A percentile compares a stretch with the other conserved stretches of the same genome.
phyloP scores from a whole-genome alignment of 1,140 invertebrate species.

The Heliothis virescens region DNA sequence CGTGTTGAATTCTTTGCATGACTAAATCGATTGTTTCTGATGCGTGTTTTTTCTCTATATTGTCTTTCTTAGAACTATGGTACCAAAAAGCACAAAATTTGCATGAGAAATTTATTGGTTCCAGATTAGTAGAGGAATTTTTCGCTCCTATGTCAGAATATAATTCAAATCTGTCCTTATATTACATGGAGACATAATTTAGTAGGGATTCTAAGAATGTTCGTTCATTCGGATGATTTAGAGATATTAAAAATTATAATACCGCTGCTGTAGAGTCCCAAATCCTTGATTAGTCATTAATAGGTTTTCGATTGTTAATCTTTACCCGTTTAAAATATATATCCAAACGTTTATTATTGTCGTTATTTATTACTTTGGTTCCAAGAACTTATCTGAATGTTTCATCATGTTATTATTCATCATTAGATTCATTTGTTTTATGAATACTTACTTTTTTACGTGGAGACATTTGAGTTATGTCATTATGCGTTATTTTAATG shows the following conservation, averaged over 20 bases:
- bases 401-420: slow-evolving; percentile 34
- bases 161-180: slow-evolving; percentile 75
- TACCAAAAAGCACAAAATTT: slow-evolving; percentile 66
- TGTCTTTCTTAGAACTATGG: slow-evolving; percentile 55
- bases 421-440: slow-evolving; percentile 47
- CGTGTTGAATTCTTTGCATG: slow-evolving; percentile 58
- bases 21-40: slow-evolving; percentile 67
- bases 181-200: slow-evolving; percentile 69
- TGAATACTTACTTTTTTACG: slow-evolving; percentile 33
- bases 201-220: slow-evolving; percentile 69
- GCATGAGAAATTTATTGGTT: slow-evolving; percentile 69
- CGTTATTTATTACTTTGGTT: slow-evolving; percentile 61
- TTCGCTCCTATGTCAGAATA: slow-evolving; percentile 74
- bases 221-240: slow-evolving; percentile 70
- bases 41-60: slow-evolving; percentile 55
- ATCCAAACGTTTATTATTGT: slow-evolving; percentile 54
- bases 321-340: slow-evolving; percentile 62
- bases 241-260: slow-evolving; percentile 73
- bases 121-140: slow-evolving; percentile 62
- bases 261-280: slow-evolving; percentile 60
- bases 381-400: slow-evolving; percentile 42
- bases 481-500: slow-evolving; percentile 32
- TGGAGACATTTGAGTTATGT: slow-evolving; percentile 28
- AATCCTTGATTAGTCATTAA: slow-evolving; percentile 78
- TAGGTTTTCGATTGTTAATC: slow-evolving; percentile 76